Evolutionary conservation across 2,888 invertebrate species (phyloP).

Genomic region (Acanthosepion pharaonis): DNA sequence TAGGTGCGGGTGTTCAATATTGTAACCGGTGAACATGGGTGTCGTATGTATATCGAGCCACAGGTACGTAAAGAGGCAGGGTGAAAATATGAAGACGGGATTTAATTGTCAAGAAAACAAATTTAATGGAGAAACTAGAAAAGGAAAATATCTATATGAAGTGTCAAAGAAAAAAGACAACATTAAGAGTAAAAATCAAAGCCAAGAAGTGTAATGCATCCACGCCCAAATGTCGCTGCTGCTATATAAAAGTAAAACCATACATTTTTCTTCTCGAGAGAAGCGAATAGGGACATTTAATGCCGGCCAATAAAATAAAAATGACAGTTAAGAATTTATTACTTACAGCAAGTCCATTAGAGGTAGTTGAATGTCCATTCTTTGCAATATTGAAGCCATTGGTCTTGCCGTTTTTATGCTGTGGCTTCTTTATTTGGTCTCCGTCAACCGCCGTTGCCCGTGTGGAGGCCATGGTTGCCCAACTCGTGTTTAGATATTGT

Average conservation of each 20-base stretch:
- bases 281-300: background rate
- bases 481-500: background rate
- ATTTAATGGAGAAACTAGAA: background rate
- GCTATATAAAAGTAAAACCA: background rate
- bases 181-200: background rate
- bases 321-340: background rate
- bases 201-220: background rate
- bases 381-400: background rate
- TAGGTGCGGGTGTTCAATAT: background rate
- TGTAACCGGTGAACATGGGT: background rate
- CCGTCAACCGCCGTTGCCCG: background rate
- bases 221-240: conserved; percentile 15
- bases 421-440: background rate
- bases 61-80: background rate
- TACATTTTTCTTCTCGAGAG: background rate
- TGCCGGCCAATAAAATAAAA: background rate
- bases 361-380: conserved; percentile 35
- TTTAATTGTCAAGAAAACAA: background rate
- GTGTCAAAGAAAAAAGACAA: background rate
- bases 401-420: conserved; percentile 40
- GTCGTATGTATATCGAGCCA: background rate
- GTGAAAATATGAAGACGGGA: background rate
- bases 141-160: background rate
- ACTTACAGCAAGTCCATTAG: conserved; percentile 35
- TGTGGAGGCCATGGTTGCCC: conserved; percentile 39